Conservation (phyloP, 2,113 vertebrate genomes). For the Pungitius pungitius region DNA sequence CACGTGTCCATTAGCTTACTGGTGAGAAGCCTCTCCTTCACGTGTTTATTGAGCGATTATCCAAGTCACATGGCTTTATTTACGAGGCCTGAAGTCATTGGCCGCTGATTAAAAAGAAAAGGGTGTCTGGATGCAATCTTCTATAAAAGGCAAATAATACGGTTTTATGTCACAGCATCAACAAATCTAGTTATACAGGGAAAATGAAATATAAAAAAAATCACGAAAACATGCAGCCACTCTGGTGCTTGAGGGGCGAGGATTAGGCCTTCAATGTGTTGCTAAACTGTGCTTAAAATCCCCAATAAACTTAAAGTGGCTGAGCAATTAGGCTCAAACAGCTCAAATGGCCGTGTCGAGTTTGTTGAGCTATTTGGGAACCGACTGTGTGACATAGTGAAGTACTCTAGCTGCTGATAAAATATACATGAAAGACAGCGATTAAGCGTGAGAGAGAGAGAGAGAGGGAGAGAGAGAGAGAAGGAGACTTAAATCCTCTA, state of each 20-base stretch:
- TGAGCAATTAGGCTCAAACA: conserved; percentile 11
- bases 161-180: background rate
- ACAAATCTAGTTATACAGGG: background rate
- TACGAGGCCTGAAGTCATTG: background rate
- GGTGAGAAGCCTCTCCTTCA: background rate
- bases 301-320: background rate
- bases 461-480: background rate
- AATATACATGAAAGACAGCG: conserved; percentile 30
- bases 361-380: conserved; percentile 28
- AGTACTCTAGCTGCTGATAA: conserved; percentile 23
- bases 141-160: background rate
- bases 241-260: background rate
- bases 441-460: background rate
- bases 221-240: background rate
- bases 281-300: background rate
- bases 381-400: conserved; percentile 13
- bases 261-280: background rate
- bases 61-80: background rate
- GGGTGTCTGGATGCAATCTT: background rate
- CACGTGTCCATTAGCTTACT: conserved; percentile 4
- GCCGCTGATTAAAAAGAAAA: background rate
- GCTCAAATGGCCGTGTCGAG: conserved; percentile 1
- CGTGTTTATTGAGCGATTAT: conserved; percentile 1
- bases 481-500: background rate
- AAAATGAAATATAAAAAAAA: background rate